These are phyloP conservation scores for Argyrosomus japonicus DNA, from an alignment of 2,113 vertebrate species.

Conservation along the genomic window DNA sequence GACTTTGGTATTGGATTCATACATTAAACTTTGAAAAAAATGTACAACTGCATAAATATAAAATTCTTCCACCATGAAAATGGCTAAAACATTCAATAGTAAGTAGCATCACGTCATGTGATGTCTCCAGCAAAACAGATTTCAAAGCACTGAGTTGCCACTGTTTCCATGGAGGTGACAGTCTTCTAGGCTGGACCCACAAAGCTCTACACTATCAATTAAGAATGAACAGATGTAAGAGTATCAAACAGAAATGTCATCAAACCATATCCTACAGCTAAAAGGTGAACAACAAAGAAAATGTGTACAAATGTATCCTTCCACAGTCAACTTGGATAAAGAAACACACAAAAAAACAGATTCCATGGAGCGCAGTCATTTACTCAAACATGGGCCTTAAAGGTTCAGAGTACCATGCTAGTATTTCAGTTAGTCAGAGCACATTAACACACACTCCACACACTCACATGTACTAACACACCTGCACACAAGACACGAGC, in stretches of 20 bases:
- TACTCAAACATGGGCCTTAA: conserved; percentile 79
- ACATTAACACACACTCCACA: conserved; percentile 77
- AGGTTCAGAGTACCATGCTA: conserved; percentile 92
- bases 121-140: conserved; percentile 91
- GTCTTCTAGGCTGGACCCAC: conserved; percentile 85
- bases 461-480: conserved; percentile 69
- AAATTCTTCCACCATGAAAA: conserved; percentile 99
- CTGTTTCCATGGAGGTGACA: conserved; percentile 82
- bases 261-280: conserved; percentile 82
- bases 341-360: conserved; percentile 69
- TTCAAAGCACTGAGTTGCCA: conserved; percentile 87
- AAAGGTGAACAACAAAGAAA: conserved; percentile 75
- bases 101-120: conserved; percentile 94
- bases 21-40: conserved; percentile 99
- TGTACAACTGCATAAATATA: conserved; percentile 99
- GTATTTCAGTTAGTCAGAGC: conserved; percentile 93
- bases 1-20: conserved; percentile 99
- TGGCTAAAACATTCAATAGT: conserved; percentile 99
- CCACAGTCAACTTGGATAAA: conserved; percentile 76
- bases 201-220: conserved; percentile 82
- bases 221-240: conserved; percentile 76
- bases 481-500: conserved; percentile 62
- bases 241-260: conserved; percentile 77
- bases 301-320: conserved; percentile 75
- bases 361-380: conserved; percentile 91